phyloP scores from a whole-genome alignment of 2,888 invertebrate species.

The Drosophila meridiana region DNA sequence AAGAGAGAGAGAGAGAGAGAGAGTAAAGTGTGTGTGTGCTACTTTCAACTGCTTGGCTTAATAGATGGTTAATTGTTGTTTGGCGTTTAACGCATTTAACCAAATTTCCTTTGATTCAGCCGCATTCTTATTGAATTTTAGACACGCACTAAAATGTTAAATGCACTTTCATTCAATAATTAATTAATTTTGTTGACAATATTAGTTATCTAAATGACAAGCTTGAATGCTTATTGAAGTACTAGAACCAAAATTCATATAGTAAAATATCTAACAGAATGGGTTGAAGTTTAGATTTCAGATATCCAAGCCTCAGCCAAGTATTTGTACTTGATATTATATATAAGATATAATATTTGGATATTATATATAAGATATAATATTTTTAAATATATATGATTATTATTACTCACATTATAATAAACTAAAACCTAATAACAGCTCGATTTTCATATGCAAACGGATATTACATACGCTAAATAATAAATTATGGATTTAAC shows the following conservation, averaged over 20 bases:
- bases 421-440: background rate
- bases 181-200: background rate
- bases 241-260: too few species aligned
- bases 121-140: background rate
- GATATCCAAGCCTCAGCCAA: too few species aligned
- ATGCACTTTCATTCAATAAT: background rate
- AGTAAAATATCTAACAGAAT: too few species aligned
- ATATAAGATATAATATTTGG: too few species aligned
- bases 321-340: too few species aligned
- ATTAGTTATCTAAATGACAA: background rate
- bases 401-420: background rate
- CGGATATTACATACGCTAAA: background rate
- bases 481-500: background rate
- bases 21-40: background rate
- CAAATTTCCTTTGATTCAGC: constrained; percentile 24
- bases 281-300: too few species aligned
- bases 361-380: too few species aligned
- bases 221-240: background rate
- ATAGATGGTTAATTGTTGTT: constrained; percentile 38
- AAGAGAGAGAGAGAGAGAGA: background rate
- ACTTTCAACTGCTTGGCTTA: constrained; percentile 12
- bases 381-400: background rate
- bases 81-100: constrained; percentile 20
- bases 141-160: background rate
- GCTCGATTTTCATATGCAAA: background rate